Percentiles rank a stretch among this genome's conserved stretches.
Conservation (phyloP, 1,140 invertebrate species). For the Laupala kohalensis region DNA sequence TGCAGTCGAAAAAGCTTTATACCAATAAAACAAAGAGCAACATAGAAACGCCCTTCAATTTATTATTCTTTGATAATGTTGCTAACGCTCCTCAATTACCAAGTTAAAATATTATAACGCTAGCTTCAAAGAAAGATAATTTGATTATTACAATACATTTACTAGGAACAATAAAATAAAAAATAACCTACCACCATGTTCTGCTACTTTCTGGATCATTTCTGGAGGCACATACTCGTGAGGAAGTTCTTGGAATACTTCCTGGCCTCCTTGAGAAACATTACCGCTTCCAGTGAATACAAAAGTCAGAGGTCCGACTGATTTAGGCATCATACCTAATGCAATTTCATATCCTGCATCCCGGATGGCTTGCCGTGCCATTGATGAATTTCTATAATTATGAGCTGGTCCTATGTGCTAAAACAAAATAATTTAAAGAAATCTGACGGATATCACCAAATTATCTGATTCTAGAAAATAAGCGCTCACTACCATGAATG, state of each 20-base stretch:
- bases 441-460: not conserved
- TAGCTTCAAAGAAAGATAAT: too few species aligned
- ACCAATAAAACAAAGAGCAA: too few species aligned
- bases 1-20: too few species aligned
- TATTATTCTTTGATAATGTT: too few species aligned
- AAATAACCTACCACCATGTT: constrained; percentile 77
- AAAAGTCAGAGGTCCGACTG: constrained; percentile 93
- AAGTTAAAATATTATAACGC: too few species aligned
- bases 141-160: too few species aligned
- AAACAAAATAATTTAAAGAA: constrained; percentile 7
- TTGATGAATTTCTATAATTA: constrained; percentile 94
- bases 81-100: too few species aligned
- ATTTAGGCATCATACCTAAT: constrained; percentile 93
- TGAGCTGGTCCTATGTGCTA: constrained; percentile 95
- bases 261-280: constrained; percentile 62
- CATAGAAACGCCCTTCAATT: too few species aligned
- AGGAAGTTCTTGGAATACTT: constrained; percentile 91
- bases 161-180: too few species aligned
- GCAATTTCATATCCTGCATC: constrained; percentile 98
- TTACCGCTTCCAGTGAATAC: constrained; percentile 92
- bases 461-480: not conserved
- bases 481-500: constrained; percentile 73
- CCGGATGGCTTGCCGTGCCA: constrained; percentile 90
- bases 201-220: constrained; percentile 86
- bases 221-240: constrained; percentile 94